These are phyloP conservation scores for Hiodon alosoides DNA, from an alignment of 2,113 vertebrate genomes.

Conservation along the genomic window DNA sequence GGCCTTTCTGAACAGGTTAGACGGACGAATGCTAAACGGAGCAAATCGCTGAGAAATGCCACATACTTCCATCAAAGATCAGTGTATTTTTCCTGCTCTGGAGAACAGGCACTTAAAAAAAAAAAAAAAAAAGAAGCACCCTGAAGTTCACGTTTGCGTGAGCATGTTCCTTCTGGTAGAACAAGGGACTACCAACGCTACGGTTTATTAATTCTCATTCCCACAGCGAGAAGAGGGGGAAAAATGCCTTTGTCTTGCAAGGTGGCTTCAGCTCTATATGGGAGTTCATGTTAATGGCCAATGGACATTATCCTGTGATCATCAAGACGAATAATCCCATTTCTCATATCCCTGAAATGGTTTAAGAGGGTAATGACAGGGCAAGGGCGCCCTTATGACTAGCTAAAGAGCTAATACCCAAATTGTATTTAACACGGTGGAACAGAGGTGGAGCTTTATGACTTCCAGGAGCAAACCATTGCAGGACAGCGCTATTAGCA, in stretches of 20 bases:
- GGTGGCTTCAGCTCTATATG: background rate
- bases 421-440: conserved; percentile 55
- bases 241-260: conserved; percentile 7
- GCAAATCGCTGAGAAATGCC: background rate
- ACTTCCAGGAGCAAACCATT: conserved; percentile 55
- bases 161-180: background rate
- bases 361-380: conserved; percentile 40
- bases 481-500: conserved; percentile 56
- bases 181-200: background rate
- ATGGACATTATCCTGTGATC: conserved; percentile 48
- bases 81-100: background rate
- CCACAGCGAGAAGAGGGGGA: background rate
- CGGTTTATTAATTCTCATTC: background rate
- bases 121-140: too few relatives aligned
- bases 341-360: conserved; percentile 24
- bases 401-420: conserved; percentile 41
- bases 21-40: background rate
- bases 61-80: background rate
- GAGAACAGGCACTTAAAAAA: too few relatives aligned
- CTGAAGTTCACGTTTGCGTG: too few relatives aligned
- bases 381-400: conserved; percentile 43
- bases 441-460: conserved; percentile 57
- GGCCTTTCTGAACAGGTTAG: background rate
- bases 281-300: conserved; percentile 30
- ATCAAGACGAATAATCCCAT: conserved; percentile 47